Conservation (phyloP, 2,113 vertebrate species). For the Glaucomys volans region DNA sequence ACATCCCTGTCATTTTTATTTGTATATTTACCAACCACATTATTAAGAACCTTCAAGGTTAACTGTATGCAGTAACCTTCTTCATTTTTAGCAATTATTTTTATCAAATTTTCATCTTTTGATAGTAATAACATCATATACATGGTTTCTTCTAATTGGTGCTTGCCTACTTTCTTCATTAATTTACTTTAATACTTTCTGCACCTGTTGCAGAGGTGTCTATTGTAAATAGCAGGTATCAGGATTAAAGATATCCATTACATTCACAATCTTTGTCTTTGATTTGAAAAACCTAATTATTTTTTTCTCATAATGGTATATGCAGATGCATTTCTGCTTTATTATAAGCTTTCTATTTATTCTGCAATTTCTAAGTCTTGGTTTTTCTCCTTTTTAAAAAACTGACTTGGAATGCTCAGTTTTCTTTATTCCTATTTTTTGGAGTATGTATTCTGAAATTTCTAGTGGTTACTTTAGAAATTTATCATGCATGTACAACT, state of each 20-base stretch:
- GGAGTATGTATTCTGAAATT: not conserved
- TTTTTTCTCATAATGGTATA: not conserved
- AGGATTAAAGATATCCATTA: not conserved
- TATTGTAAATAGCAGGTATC: not conserved
- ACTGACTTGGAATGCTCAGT: not conserved
- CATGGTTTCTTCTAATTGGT: not conserved
- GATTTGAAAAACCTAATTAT: not conserved
- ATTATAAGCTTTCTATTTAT: not conserved
- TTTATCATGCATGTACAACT: not conserved
- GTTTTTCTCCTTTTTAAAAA: not conserved
- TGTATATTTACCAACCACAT: not conserved
- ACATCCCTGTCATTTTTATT: not conserved
- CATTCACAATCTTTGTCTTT: not conserved
- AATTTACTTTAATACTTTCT: not conserved
- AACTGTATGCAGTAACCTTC: not conserved
- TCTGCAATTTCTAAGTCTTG: not conserved
- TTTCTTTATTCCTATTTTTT: not conserved
- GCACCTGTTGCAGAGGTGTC: not conserved
- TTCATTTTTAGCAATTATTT: constrained; percentile 23
- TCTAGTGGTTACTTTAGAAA: not conserved
- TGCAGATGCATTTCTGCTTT: not conserved
- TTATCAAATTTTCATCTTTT: not conserved
- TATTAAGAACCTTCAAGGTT: not conserved
- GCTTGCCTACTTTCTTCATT: not conserved
- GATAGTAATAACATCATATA: not conserved